These are phyloP conservation scores for Etheostoma spectabile DNA, from an alignment of 2,113 vertebrate species.

Conservation along the genomic window DNA sequence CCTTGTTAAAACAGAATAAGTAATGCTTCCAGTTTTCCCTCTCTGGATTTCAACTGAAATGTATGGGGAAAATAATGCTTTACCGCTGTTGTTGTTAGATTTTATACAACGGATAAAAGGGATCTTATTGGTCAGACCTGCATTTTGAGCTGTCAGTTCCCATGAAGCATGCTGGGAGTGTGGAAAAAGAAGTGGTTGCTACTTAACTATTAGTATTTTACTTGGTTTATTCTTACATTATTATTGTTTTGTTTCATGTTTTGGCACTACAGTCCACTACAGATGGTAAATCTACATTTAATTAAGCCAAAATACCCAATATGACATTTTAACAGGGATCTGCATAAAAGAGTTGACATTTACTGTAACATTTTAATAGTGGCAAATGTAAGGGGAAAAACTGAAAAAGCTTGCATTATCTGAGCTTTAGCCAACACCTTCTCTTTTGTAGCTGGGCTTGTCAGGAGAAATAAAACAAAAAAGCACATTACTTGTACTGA, in stretches of 20 bases:
- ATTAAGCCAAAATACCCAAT: neutral
- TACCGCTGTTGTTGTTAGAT: neutral
- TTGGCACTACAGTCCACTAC: neutral
- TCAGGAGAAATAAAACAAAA: constrained; percentile 29
- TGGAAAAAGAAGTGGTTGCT: neutral
- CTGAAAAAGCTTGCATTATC: neutral
- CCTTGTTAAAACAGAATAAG: constrained; percentile 6
- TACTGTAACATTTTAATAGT: neutral
- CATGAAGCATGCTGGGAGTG: neutral
- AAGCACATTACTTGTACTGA: constrained; percentile 14
- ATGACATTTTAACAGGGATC: constrained; percentile 3
- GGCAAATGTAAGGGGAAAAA: constrained; percentile 3
- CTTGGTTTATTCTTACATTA: neutral
- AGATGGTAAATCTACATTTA: neutral
- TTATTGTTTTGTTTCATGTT: neutral
- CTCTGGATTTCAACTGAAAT: neutral
- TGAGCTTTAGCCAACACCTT: neutral
- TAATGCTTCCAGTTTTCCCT: constrained; percentile 20
- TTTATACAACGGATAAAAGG: neutral
- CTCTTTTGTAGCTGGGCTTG: constrained; percentile 31
- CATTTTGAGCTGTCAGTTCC: neutral
- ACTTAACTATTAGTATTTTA: neutral
- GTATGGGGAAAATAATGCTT: neutral
- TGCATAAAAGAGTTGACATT: constrained; percentile 2
- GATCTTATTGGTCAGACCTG: neutral